Conservation (phyloP, 2,888 invertebrate genomes). For the Apocheima hispidaria region DNA sequence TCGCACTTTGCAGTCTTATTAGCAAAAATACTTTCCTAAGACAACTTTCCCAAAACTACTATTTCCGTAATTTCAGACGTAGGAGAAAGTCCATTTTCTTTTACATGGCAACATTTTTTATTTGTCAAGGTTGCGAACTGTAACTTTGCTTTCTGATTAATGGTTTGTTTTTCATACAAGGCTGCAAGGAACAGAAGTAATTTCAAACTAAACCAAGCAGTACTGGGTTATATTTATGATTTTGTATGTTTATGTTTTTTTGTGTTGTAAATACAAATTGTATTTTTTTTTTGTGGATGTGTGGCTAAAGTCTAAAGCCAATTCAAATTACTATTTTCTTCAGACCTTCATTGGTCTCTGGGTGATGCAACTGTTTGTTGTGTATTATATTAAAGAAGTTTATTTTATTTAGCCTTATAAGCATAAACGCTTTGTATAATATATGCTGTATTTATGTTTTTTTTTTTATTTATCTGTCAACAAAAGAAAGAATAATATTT, state of each 20-base stretch:
- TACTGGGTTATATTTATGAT: background rate
- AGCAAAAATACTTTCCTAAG: background rate
- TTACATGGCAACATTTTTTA: slow-evolving; percentile 17
- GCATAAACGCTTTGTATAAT: too few relatives aligned
- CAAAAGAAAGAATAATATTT: too few relatives aligned
- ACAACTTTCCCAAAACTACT: slow-evolving; percentile 2
- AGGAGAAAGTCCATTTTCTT: slow-evolving; percentile 8
- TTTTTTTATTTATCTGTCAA: too few relatives aligned
- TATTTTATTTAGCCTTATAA: too few relatives aligned
- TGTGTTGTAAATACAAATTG: background rate
- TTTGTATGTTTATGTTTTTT: background rate
- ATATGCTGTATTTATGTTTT: too few relatives aligned
- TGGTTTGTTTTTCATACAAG: slow-evolving; percentile 12
- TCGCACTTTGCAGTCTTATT: slow-evolving; percentile 8
- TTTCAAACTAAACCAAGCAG: background rate
- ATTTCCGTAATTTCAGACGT: slow-evolving; percentile 4
- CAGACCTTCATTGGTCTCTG: too few relatives aligned
- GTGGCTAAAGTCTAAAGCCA: too few relatives aligned
- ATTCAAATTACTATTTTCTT: too few relatives aligned
- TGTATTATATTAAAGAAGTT: too few relatives aligned
- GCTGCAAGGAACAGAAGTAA: slow-evolving; percentile 8
- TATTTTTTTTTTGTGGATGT: too few relatives aligned
- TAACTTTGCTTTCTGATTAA: slow-evolving; percentile 10
- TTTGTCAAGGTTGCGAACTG: slow-evolving; percentile 4
- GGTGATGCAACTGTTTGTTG: too few relatives aligned